These are phyloP conservation scores for Oreonectes daqikongensis DNA, from an alignment of 2,797 vertebrate genomes.

Conservation along the genomic window DNA sequence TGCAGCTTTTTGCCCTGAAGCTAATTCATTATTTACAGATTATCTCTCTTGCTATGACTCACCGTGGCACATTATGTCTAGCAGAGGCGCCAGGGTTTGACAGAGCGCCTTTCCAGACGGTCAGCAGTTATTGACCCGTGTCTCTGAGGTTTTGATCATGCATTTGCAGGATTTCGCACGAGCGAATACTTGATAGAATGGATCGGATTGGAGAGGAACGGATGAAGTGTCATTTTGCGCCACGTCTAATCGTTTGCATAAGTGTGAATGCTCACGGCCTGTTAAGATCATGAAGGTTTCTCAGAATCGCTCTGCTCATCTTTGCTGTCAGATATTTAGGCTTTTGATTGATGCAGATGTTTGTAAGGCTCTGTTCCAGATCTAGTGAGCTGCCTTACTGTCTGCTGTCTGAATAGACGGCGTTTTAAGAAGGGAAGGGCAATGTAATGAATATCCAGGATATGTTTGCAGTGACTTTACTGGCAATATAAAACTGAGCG, in stretches of 20 bases:
- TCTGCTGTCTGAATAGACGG: background rate
- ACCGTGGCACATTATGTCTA: constrained; percentile 62
- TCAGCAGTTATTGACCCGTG: constrained; percentile 62
- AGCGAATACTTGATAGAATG: constrained; percentile 35
- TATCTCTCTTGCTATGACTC: constrained; percentile 62
- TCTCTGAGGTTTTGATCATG: constrained; percentile 63
- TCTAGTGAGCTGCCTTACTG: constrained; percentile 4
- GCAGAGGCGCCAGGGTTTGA: constrained; percentile 62
- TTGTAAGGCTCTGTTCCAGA: constrained; percentile 1
- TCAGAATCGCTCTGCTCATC: background rate
- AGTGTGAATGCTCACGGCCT: background rate
- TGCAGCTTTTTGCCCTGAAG: constrained; percentile 49
- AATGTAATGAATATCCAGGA: background rate
- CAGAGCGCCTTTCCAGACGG: constrained; percentile 61
- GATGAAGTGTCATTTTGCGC: background rate
- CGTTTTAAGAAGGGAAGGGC: background rate
- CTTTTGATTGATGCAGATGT: constrained; percentile 14
- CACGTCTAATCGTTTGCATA: background rate
- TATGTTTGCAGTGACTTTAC: background rate
- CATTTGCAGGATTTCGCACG: constrained; percentile 57
- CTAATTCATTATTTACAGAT: constrained; percentile 65
- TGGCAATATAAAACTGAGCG: background rate
- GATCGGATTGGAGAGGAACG: constrained; percentile 11
- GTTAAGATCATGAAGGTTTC: background rate
- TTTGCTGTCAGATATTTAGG: background rate